Conservation (phyloP, 2,797 vertebrate species). For the Setipinna tenuifilis region DNA sequence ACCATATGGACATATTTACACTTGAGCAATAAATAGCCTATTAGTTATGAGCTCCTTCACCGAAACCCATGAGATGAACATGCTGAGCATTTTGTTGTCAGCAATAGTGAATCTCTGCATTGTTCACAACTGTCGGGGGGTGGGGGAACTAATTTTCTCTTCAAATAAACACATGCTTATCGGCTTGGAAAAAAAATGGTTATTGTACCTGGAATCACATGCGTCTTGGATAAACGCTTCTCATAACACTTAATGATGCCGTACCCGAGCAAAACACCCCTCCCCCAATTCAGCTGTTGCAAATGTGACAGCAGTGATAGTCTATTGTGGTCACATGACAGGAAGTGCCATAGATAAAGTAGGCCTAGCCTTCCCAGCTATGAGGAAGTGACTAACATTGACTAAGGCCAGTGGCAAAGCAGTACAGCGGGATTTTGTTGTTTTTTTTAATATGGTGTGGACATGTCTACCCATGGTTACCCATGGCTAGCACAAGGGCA, state of each 20-base stretch:
- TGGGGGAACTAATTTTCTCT: neutral
- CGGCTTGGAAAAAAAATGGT: neutral
- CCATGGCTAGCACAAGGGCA: neutral
- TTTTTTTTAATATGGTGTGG: neutral
- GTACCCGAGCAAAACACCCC: neutral
- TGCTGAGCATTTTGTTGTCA: neutral
- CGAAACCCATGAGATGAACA: neutral
- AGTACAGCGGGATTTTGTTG: neutral
- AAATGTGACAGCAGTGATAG: neutral
- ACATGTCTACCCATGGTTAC: neutral
- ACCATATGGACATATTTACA: neutral
- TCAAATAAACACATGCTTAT: neutral
- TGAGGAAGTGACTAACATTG: slow-evolving; percentile 9
- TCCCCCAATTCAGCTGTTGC: neutral
- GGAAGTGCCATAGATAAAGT: slow-evolving; percentile 5
- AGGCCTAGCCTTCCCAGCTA: neutral
- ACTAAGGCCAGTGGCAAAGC: neutral
- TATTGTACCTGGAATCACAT: slow-evolving; percentile 4
- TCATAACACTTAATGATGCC: neutral
- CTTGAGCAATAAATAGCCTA: neutral
- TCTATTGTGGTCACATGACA: neutral
- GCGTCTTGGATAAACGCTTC: neutral
- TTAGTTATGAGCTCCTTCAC: neutral
- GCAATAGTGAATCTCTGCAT: neutral
- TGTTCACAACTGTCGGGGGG: neutral